phyloP scores from a whole-genome alignment of 2,113 vertebrate genomes.

The Narcine bancroftii region DNA sequence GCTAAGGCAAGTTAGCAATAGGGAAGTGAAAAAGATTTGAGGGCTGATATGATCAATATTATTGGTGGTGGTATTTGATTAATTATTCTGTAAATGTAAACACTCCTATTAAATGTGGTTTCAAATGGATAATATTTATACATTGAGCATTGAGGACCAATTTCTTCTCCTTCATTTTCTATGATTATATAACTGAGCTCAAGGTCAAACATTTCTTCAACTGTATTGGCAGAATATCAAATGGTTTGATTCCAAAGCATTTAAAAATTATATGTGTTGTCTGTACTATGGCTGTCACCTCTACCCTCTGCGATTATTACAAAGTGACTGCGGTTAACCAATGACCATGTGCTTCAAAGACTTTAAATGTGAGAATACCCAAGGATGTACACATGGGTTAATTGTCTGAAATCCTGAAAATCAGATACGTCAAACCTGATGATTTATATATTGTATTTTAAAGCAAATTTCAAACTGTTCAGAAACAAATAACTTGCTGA shows the following conservation, averaged over 20 bases:
- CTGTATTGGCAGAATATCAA: not conserved
- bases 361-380: not conserved
- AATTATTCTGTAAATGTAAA: too few species aligned
- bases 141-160: not conserved
- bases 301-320: not conserved
- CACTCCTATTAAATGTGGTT: too few species aligned
- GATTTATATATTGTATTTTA: slow-evolving; percentile 25
- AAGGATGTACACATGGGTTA: not conserved
- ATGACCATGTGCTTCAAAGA: not conserved
- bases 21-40: too few species aligned
- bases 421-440: not conserved
- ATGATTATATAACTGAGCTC: not conserved
- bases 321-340: not conserved
- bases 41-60: too few species aligned
- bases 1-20: not conserved
- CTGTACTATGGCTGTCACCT: not conserved
- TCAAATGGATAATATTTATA: too few species aligned
- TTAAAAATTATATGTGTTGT: not conserved
- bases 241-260: not conserved
- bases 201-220: not conserved
- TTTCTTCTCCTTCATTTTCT: not conserved
- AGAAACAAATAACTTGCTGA: not conserved
- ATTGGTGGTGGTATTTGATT: too few species aligned
- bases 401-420: not conserved
- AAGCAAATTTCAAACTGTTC: slow-evolving; percentile 7